A percentile compares a stretch with the other conserved stretches of the same genome.
Conservation (phyloP, 2,113 vertebrate species). For the Forbesichthys agassizii region DNA sequence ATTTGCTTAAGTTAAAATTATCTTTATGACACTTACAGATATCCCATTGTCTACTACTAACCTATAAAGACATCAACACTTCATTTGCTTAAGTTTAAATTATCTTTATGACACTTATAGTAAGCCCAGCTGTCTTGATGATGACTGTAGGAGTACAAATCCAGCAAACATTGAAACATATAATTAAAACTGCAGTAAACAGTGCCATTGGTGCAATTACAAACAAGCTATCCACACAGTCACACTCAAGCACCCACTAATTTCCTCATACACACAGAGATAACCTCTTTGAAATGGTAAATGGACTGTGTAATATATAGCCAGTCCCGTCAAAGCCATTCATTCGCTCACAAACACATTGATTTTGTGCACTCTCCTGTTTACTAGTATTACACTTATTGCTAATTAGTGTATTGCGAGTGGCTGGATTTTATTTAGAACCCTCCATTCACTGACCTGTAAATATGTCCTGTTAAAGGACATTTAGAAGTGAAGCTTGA, state of each 20-base stretch:
- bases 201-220: not conserved
- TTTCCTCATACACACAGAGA: not conserved
- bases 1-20: no score
- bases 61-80: no score
- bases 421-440: not conserved
- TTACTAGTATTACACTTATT: no score
- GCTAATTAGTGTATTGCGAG: not conserved
- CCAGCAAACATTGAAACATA: not conserved
- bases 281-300: not conserved
- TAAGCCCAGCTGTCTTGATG: not conserved
- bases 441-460: not conserved
- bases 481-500: not conserved
- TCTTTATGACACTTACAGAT: no score
- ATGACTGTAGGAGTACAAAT: not conserved
- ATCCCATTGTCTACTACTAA: not conserved
- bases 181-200: not conserved
- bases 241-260: not conserved
- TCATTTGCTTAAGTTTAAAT: no score
- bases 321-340: not conserved
- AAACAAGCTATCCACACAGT: not conserved
- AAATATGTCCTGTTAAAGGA: not conserved
- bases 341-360: not conserved
- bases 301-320: conserved; percentile 1
- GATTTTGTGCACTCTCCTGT: not conserved
- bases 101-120: no score